These are phyloP conservation scores for Megalonaias nervosa DNA, from an alignment of 1,140 invertebrate species.

Conservation along the genomic window DNA sequence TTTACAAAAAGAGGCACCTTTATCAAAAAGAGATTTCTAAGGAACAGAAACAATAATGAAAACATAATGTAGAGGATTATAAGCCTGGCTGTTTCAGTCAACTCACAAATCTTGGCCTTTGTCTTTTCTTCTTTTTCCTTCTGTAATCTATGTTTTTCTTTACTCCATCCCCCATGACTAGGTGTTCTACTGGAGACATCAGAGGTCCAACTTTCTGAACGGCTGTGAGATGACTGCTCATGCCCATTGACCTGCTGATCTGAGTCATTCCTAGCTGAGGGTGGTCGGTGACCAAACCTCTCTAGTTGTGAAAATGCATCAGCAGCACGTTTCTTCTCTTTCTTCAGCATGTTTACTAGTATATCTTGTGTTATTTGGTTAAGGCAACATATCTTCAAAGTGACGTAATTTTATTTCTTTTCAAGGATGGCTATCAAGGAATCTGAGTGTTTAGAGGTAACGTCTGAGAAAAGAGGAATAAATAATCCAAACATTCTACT, in stretches of 20 bases:
- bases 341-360: constrained; percentile 71
- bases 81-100: background rate
- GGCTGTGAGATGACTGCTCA: no score
- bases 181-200: constrained; percentile 28
- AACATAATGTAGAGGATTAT: no score
- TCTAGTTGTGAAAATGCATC: constrained; percentile 47
- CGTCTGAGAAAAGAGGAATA: no score
- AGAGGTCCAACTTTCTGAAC: constrained; percentile 17
- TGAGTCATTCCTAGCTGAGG: constrained; percentile 21
- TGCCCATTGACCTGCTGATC: background rate
- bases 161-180: constrained; percentile 2
- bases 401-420: no score
- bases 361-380: constrained; percentile 56
- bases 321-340: constrained; percentile 66
- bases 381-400: constrained; percentile 30
- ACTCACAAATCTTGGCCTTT: constrained; percentile 66
- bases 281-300: constrained; percentile 40
- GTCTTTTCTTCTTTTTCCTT: constrained; percentile 48
- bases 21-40: no score
- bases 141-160: constrained; percentile 24
- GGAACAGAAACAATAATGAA: no score
- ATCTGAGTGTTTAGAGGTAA: no score
- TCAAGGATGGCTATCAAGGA: no score
- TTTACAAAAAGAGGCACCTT: no score
- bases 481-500: no score